These are phyloP conservation scores for Drosophila kepulauana DNA, from an alignment of 1,140 invertebrate species.

Conservation along the genomic window DNA sequence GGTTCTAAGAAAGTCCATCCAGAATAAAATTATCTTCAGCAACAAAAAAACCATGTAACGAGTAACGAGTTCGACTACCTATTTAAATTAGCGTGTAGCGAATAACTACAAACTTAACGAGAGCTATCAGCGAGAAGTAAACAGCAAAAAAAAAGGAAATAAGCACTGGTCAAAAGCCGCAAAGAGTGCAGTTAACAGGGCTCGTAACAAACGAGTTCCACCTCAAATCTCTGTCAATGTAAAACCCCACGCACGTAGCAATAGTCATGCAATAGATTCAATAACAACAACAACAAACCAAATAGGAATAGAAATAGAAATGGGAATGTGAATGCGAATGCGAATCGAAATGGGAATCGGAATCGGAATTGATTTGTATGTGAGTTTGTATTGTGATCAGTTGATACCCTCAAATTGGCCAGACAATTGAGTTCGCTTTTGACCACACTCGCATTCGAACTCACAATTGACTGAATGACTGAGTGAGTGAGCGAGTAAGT, in stretches of 20 bases:
- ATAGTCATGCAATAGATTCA: slow-evolving; percentile 7
- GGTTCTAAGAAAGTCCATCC: too few species aligned
- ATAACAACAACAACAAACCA: neutral
- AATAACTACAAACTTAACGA: too few species aligned
- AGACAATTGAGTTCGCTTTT: slow-evolving; percentile 13
- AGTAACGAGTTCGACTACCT: too few species aligned
- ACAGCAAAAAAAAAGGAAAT: neutral
- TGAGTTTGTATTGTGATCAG: slow-evolving; percentile 13
- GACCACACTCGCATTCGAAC: neutral
- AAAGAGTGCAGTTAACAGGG: neutral
- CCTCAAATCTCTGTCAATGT: neutral
- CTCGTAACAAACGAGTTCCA: neutral
- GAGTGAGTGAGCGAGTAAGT: too few species aligned
- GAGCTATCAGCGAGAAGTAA: neutral
- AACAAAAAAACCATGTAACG: too few species aligned
- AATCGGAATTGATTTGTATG: slow-evolving; percentile 12
- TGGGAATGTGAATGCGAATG: neutral
- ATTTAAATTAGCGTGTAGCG: too few species aligned
- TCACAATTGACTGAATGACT: too few species aligned
- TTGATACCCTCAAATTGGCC: slow-evolving; percentile 16
- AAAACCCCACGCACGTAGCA: slow-evolving; percentile 8
- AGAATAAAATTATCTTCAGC: too few species aligned
- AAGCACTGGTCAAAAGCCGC: neutral
- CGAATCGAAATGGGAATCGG: slow-evolving; percentile 3
- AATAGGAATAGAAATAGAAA: neutral